Evolutionary conservation across 2,888 invertebrate genomes (phyloP).

Genomic region (Phymatocera aterrima): DNA sequence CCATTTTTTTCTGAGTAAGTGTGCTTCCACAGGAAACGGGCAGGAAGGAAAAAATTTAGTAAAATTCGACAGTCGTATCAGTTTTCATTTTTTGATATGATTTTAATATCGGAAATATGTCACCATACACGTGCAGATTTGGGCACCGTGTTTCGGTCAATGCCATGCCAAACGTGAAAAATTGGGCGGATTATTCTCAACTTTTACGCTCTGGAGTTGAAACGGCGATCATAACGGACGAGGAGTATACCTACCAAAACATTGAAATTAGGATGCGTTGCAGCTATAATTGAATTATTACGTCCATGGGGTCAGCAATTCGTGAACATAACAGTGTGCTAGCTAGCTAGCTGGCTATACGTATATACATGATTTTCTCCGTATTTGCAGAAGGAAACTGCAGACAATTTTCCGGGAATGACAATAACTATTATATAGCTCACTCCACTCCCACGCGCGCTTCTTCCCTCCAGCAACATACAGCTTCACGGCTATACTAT

Average conservation of each 20-base stretch:
- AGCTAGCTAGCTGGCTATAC: too few species aligned
- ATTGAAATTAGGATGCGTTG: constrained; percentile 3
- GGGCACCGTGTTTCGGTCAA: too few species aligned
- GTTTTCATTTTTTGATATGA: too few species aligned
- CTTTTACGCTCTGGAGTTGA: not conserved
- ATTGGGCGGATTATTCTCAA: too few species aligned
- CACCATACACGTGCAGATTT: not conserved
- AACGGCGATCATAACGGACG: not conserved
- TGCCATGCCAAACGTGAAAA: not conserved
- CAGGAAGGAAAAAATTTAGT: too few species aligned
- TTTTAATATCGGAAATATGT: not conserved
- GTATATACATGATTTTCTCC: not conserved
- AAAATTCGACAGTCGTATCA: too few species aligned
- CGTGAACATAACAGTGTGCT: not conserved
- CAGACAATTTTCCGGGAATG: constrained; percentile 42
- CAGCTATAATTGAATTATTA: not conserved
- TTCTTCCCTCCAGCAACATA: too few species aligned
- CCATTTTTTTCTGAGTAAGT: too few species aligned
- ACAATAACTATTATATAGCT: constrained; percentile 18
- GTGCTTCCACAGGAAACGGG: too few species aligned
- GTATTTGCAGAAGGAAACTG: constrained; percentile 34
- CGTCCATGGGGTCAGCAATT: not conserved
- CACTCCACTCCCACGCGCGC: constrained; percentile 22
- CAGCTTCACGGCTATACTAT: too few species aligned
- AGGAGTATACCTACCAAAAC: not conserved